These are phyloP conservation scores for Mus minutoides DNA, from an alignment of 2,797 vertebrate genomes.

Conservation along the genomic window DNA sequence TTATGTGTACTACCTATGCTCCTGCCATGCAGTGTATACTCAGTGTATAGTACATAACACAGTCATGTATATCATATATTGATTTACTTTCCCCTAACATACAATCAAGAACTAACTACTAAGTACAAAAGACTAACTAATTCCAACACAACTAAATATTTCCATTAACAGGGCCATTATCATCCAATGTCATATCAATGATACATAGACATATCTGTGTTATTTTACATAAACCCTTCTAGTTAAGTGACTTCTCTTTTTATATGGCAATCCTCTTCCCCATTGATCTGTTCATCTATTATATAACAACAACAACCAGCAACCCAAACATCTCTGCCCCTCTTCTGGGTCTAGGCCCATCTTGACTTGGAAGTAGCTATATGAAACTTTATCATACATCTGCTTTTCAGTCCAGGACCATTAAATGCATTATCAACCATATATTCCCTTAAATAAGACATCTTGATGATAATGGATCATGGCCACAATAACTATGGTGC, in stretches of 20 bases:
- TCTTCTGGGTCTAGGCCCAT: not conserved
- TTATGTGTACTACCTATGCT: not conserved
- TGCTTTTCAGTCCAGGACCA: not conserved
- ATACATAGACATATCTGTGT: not conserved
- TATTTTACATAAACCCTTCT: not conserved
- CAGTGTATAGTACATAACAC: not conserved
- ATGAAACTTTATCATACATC: not conserved
- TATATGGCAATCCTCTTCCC: not conserved
- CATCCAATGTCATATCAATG: not conserved
- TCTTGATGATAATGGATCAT: not conserved
- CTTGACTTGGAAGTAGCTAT: not conserved
- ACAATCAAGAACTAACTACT: not conserved
- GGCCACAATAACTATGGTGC: not conserved
- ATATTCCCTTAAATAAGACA: not conserved
- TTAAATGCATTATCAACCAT: not conserved
- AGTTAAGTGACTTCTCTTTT: not conserved
- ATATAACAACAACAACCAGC: too few species aligned
- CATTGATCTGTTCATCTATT: not conserved
- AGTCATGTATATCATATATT: not conserved
- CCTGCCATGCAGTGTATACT: not conserved
- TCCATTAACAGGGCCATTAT: not conserved
- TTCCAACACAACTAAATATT: not conserved
- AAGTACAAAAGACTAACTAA: not conserved
- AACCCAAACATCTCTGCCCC: rapidly evolving
- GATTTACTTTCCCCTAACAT: not conserved